phyloP scores from a whole-genome alignment of 1,140 invertebrate species.

The Meloidogyne floridensis region DNA sequence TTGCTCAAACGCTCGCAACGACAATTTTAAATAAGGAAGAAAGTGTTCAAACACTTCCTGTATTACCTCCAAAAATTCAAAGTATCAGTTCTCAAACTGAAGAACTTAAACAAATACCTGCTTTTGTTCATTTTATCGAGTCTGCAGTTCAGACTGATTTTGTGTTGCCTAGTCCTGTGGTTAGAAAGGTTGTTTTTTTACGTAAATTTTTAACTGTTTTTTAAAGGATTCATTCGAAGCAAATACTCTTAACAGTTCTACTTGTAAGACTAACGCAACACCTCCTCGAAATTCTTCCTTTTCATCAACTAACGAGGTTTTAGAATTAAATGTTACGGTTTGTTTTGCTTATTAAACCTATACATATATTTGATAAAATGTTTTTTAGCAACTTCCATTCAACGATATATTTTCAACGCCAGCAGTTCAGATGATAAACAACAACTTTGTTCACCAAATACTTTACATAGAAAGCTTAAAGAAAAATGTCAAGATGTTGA shows the following conservation, averaged over 20 bases:
- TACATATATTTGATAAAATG: neutral
- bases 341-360: neutral
- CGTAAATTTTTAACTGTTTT: neutral
- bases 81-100: neutral
- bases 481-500: conserved; percentile 18
- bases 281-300: neutral
- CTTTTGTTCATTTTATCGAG: neutral
- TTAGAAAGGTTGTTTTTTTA: neutral
- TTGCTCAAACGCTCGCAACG: neutral
- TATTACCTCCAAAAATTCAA: neutral
- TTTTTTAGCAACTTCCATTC: neutral
- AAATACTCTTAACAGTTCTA: conserved; percentile 4
- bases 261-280: no score
- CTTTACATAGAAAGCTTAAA: neutral
- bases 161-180: neutral
- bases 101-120: neutral
- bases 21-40: neutral
- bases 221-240: neutral
- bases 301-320: neutral
- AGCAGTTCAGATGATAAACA: neutral
- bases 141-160: conserved; percentile 17
- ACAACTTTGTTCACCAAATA: neutral
- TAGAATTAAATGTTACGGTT: conserved; percentile 31
- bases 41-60: neutral
- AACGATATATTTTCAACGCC: conserved; percentile 1